Evolutionary conservation across 1,140 invertebrate species (phyloP), one percentile per base, ranked within the genome.

Genomic region (Ganaspis sp.): DNA sequence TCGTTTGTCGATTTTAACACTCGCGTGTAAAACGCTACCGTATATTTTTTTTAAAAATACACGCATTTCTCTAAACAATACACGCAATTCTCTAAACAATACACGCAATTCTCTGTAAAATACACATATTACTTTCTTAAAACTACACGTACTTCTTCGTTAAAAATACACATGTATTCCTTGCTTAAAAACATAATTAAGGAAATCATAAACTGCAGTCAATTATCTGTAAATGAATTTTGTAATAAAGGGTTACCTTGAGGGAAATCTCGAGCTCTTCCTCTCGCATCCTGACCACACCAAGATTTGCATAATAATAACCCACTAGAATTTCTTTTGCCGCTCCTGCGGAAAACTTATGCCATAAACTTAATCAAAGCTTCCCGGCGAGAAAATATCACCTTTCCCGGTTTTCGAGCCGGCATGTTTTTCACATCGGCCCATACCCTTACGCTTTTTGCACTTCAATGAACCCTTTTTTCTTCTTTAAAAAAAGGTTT

Each of bases 221-320:
- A 34, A 34, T 34, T 34, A 34, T 34, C 29, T 34, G 29, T 6
- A 34, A 34, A 34, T 34, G 2, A 34, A 34, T 34, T 34, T 34
- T 34, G 29, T 34, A 34, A 3, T 34, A 11, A 23, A 21, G 53
- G 80, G 84, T 89, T 90, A 95, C 94, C 94, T 97, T 97, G 88
- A 97, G 95, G 92, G 96, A 96, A 92, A 97, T 95, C 93, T 97
- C 96, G 90, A 97, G 93, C 91, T 97, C 96, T 93, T 97, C 96
- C 93, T 97, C 96, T 90, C 96, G 94, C 96, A 97, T 97, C 86
- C 85, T 92, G 88, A 85, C 82, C 80, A 86, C 86, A 84, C 83
- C 82, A 69, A 78, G 84, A 86, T 89, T 89, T 83, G 86, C 88
- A 88, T 88, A 88, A 86, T 87, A 87, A 83, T 85, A 85, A 83